Conservation (phyloP, 2,113 vertebrate species). For the Promerops cafer region DNA sequence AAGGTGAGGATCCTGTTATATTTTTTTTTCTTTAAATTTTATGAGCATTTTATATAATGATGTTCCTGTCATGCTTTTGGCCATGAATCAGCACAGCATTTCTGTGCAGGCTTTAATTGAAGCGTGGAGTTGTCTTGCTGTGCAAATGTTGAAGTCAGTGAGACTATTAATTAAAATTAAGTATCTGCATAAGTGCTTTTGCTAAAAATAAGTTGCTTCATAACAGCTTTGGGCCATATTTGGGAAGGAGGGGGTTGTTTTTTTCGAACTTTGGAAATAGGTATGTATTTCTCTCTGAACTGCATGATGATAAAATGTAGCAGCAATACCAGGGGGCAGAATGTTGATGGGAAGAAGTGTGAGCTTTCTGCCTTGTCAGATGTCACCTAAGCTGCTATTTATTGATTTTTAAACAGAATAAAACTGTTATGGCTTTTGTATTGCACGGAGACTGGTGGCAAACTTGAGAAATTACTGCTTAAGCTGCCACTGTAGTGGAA, state of each 20-base stretch:
- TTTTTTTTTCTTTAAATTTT: background rate
- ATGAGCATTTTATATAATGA: background rate
- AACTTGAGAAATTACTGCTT: background rate
- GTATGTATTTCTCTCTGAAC: background rate
- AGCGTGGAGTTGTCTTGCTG: conserved; percentile 42
- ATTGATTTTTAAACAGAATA: background rate
- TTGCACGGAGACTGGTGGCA: background rate
- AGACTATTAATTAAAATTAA: conserved; percentile 61
- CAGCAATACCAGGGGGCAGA: background rate
- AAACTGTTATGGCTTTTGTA: background rate
- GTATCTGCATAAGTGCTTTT: conserved; percentile 38
- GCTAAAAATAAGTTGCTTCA: conserved; percentile 50
- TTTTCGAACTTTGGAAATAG: background rate
- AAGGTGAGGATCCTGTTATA: background rate
- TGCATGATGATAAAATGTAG: background rate
- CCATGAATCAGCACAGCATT: conserved; percentile 52
- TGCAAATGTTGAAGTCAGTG: conserved; percentile 32
- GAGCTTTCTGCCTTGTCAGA: background rate
- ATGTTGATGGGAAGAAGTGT: background rate
- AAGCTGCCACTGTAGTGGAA: background rate
- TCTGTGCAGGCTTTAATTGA: conserved; percentile 24
- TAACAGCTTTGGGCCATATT: conserved; percentile 30
- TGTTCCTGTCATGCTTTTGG: conserved; percentile 41
- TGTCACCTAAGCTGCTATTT: background rate
- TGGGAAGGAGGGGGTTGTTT: background rate